Evolutionary conservation across 2,113 vertebrate species (phyloP), one percentile per base, ranked within the genome.

Genomic region (Boleophthalmus pectinirostris): DNA sequence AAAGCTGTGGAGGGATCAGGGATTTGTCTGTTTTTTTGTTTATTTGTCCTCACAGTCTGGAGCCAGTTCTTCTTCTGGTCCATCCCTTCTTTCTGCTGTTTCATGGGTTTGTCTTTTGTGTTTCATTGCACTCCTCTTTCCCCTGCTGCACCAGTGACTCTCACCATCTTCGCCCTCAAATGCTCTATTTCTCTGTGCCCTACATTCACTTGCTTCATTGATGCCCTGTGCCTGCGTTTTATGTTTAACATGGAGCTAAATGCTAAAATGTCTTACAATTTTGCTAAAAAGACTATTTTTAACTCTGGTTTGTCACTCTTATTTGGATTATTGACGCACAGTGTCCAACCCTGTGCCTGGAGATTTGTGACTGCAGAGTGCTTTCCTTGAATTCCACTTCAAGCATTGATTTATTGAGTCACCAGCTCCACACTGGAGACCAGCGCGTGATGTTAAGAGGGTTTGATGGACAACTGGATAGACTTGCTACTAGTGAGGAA

Each of bases 101-200:
- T 6, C 21, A 29, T 58, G 21, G 68, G 70, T 56, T 21, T 35
- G 38, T 20, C 11, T 56, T 60, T 70, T 61, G 14, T 18, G 49
- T 69, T 18, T 58, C 56, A 18, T 23, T 20, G 3, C 80, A 63
- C 78, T 81, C 18, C 73, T 25, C 25, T 78, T 82, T 76, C 69
- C 33, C 72, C 57, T 61, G 73, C 61, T 84, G 56, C 63, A 33
- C 77, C 69, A 66, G 76, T 77, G 71, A 74, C 64, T 80, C 53
- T 82, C 68, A 51, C 73, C 49, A 77, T 85, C 71, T 75, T 87
- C 78, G 79, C 46, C 60, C 61, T 88, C 77, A 70, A 69, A n/a
- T 80, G 87, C 83, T 90, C 88, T 67, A 83, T 73, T 90, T 90
- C 74, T 85, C 66, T 70, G 68, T 80, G 89, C 67, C 85, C 90